Percentiles rank a stretch among this genome's conserved stretches.
phyloP scores from a whole-genome alignment of 1,140 invertebrate genomes.

The Drosophila kurseongensis region DNA sequence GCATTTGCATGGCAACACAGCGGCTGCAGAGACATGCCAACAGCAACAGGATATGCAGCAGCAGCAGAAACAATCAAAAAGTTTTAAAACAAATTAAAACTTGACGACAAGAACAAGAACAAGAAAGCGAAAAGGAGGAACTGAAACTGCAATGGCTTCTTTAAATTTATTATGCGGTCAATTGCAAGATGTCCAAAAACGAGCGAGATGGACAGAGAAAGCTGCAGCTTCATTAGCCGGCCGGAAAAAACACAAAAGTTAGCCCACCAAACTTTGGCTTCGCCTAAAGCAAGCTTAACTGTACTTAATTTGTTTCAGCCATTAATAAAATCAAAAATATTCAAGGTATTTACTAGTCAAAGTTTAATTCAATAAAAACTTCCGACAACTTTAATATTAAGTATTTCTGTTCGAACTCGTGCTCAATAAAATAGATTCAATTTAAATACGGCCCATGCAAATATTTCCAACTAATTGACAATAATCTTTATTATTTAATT shows the following conservation, averaged over 20 bases:
- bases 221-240: conserved; percentile 11
- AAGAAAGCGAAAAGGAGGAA: conserved; percentile 4
- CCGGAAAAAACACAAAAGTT: not conserved
- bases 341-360: conserved; percentile 2
- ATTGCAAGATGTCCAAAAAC: conserved; percentile 25
- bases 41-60: conserved; percentile 8
- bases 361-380: not conserved
- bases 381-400: no score
- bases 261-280: conserved; percentile 1
- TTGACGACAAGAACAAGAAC: conserved; percentile 66
- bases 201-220: not conserved
- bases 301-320: not conserved
- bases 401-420: no score
- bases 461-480: not conserved
- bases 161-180: conserved; percentile 72
- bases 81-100: conserved; percentile 82
- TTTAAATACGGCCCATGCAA: no score
- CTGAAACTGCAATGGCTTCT: conserved; percentile 50
- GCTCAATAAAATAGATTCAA: no score
- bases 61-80: conserved; percentile 73
- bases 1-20: conserved; percentile 66
- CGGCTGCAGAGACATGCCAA: not conserved
- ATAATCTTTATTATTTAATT: not conserved
- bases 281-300: conserved; percentile 2
- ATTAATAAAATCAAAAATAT: conserved; percentile 1